Evolutionary conservation across 1,140 invertebrate species (phyloP), one percentile per base, ranked within the genome.

Genomic region (Drosophila parvula): DNA sequence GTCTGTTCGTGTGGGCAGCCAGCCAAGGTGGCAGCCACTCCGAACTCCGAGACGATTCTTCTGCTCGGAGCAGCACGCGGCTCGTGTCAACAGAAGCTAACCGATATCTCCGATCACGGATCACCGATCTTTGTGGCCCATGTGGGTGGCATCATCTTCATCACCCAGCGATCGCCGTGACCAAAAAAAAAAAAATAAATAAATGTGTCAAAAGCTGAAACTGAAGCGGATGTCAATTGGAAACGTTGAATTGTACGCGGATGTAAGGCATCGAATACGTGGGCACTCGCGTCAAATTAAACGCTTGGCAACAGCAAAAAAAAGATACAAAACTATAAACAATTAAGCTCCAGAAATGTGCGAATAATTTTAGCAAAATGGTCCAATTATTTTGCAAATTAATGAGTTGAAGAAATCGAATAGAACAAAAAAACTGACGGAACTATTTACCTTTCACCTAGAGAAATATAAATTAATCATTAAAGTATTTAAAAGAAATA

Each of bases 131-230:
- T 34, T 28, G 10, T 2, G 10, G 1, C 28, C 30, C 22, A 67
- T 76, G 74, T 76, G 74, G 73, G 74, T 45, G 74, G 73, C 74
- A 70, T 60, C 73, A 63, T 36, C 71, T 60, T 55, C 73, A 77
- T 69, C 74, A 55, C 32, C 56, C 57, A 30, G 18, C 56, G 30
- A 75, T 65, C 11, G 48, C 22, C 34, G 44, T 30, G 34, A 16
- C 50, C 32, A 53, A 56, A 61, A 43, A 67, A 61, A 43, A 67
- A 88, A 79, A 79, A 14, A 14, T n/a, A 48, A 57, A 38, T 64
- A 84, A 78, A 83, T 88, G 82, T 86, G 83, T 86, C 82, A 86
- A 88, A 86, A 86, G 61, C 57, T 86, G 83, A 86, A 86, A 86
- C 71, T 88, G 79, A 86, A 86, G 83, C 82, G 82, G 82, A 86